These are phyloP conservation scores for Lagorchestes hirsutus DNA, from an alignment of 2,797 vertebrate species.

Conservation along the genomic window DNA sequence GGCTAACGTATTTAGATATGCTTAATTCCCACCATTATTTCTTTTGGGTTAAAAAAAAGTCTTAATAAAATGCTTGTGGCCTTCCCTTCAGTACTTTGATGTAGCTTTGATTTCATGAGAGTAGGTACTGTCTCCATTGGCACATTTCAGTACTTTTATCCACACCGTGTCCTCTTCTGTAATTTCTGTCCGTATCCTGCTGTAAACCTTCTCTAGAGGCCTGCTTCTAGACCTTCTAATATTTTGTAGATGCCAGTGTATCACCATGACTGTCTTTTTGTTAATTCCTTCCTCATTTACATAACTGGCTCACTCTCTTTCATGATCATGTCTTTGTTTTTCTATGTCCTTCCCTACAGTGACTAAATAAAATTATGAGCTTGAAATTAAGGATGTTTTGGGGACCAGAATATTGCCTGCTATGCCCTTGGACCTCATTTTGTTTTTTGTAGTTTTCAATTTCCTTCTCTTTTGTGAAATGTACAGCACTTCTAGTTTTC, in stretches of 20 bases:
- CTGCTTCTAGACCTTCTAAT: not conserved
- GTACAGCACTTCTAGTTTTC: not conserved
- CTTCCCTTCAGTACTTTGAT: not conserved
- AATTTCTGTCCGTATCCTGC: not conserved
- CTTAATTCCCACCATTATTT: not conserved
- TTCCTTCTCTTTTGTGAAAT: not conserved
- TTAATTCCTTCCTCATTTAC: not conserved
- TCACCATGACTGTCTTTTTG: not conserved
- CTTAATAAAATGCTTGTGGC: not conserved
- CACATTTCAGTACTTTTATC: not conserved
- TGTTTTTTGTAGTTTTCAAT: not conserved
- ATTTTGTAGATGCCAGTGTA: not conserved
- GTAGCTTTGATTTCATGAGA: not conserved
- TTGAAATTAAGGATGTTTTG: not conserved
- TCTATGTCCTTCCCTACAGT: not conserved
- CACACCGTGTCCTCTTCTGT: not conserved
- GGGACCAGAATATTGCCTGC: not conserved
- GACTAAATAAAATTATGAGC: not conserved
- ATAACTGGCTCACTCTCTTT: not conserved
- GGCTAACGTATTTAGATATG: not conserved
- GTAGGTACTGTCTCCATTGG: not conserved
- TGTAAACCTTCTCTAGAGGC: not conserved
- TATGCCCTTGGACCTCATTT: not conserved
- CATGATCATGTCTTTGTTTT: not conserved
- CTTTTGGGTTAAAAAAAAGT: not conserved